phyloP scores from a whole-genome alignment of 2,113 vertebrate genomes.

The Vireo altiloquus region DNA sequence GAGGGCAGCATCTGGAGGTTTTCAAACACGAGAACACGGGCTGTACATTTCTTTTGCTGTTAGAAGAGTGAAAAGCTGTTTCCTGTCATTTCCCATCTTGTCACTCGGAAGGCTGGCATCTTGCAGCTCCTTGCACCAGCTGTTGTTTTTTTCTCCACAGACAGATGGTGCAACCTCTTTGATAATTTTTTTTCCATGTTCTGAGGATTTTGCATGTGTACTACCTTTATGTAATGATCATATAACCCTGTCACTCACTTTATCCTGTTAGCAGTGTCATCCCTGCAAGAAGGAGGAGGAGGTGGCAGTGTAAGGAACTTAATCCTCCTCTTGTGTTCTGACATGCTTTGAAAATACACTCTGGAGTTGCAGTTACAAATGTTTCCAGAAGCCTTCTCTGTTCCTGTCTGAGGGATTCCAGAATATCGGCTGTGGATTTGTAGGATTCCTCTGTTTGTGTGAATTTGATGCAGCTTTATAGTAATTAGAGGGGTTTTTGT shows the following conservation, averaged over 20 bases:
- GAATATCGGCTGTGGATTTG: not conserved
- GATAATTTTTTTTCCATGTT: constrained; percentile 56
- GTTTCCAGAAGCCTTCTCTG: not conserved
- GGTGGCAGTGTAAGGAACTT: not conserved
- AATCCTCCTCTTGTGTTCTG: constrained; percentile 41
- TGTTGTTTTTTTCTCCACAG: constrained; percentile 79
- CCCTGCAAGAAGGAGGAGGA: not conserved
- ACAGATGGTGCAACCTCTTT: constrained; percentile 91
- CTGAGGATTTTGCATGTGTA: constrained; percentile 57
- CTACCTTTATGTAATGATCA: constrained; percentile 62
- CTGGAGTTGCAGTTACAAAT: not conserved
- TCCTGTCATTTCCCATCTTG: constrained; percentile 96
- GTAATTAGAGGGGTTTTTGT: not conserved
- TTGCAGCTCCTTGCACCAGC: constrained; percentile 88
- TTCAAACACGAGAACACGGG: constrained; percentile 79
- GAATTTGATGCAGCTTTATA: not conserved
- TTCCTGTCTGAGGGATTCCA: not conserved
- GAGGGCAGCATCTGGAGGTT: constrained; percentile 88
- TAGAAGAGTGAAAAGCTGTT: constrained; percentile 89
- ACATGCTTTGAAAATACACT: not conserved
- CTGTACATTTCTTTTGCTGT: constrained; percentile 79
- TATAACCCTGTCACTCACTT: constrained; percentile 44
- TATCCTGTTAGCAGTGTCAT: constrained; percentile 47
- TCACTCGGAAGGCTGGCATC: constrained; percentile 91
- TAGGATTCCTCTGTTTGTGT: not conserved